Evolutionary conservation across 2,888 invertebrate genomes (phyloP), one percentile per base, ranked within the genome.

Genomic region (Leptinotarsa tumamoca): DNA sequence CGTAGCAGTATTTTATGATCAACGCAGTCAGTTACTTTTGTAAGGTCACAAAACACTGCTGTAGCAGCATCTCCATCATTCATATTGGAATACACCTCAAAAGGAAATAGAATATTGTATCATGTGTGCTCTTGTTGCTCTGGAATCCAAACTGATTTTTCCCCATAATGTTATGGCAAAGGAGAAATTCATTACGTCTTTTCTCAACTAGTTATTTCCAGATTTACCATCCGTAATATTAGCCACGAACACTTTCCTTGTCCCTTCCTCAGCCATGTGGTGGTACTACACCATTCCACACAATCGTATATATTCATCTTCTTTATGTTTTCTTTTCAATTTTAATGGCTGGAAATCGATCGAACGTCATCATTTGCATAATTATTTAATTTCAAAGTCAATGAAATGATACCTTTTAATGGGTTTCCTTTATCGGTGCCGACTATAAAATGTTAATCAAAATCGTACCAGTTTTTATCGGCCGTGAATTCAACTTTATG

Each of bases 361-460:
- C 72, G 58, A 75, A 66, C 66, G 52, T 43, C 63, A 70, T 63
- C 67, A 76, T 77, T 79, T 79, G 77, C 77, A 79, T 79, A 77
- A 77, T 77, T 79, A 73, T 77, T 79, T 77, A 73, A 77, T 75
- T 79, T 75, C 72, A 73, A 77, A 73, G 79, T 74, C 70, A 73
- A 74, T 74, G 74, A 79, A 75, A 77, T 73, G 74, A 79, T 79
- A 75, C 77, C 78, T 74, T 76, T 77, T 79, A 77, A 79, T 79
- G 73, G 77, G 52, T 63, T 74, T 74, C 77, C 77, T 77, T 79
- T 74, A 61, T 71, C 68, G 68, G 68, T 68, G 27, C 74, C 76
- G 74, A 68, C 70, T 72, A 76, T 78, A 77, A 79, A 79, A 79
- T 77, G 77, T 79, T 74, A 79, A 79, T 78, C 75, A 78, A 78